Evolutionary conservation across 2,888 invertebrate species (phyloP).

Genomic region (Sisyra nigra): DNA sequence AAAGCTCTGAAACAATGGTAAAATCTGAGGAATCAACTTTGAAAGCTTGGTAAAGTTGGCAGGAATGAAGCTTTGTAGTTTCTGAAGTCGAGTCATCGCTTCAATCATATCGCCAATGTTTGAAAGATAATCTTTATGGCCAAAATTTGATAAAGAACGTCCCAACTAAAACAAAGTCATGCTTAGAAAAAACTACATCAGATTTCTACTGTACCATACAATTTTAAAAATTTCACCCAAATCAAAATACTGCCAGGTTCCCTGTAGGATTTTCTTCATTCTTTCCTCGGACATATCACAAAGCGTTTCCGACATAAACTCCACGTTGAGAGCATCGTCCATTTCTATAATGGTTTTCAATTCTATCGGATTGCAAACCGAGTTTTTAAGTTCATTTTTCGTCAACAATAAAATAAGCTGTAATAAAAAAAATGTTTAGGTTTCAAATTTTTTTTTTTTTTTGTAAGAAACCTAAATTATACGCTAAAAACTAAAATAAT

Average conservation of each 20-base stretch:
- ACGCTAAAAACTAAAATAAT: too few species aligned
- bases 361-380: too few species aligned
- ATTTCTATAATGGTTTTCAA: too few species aligned
- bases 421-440: too few species aligned
- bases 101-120: constrained; percentile 29
- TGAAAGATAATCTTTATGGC: constrained; percentile 29
- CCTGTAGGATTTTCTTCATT: neutral
- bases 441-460: too few species aligned
- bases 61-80: constrained; percentile 31
- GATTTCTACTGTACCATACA: too few species aligned
- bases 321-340: too few species aligned
- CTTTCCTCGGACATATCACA: too few species aligned
- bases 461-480: too few species aligned
- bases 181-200: neutral
- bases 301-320: too few species aligned
- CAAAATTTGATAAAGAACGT: constrained; percentile 31
- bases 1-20: constrained; percentile 9
- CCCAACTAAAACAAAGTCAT: constrained; percentile 23
- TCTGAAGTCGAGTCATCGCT: constrained; percentile 29
- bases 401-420: too few species aligned
- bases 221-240: constrained; percentile 3
- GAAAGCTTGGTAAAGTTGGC: constrained; percentile 22
- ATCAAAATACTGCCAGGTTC: constrained; percentile 1
- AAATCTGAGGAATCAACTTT: constrained; percentile 9
- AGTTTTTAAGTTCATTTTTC: too few species aligned